Percentiles rank a stretch among this genome's conserved stretches.
Evolutionary conservation across 2,113 vertebrate species (phyloP).

Genomic region (Mus spicilegus): DNA sequence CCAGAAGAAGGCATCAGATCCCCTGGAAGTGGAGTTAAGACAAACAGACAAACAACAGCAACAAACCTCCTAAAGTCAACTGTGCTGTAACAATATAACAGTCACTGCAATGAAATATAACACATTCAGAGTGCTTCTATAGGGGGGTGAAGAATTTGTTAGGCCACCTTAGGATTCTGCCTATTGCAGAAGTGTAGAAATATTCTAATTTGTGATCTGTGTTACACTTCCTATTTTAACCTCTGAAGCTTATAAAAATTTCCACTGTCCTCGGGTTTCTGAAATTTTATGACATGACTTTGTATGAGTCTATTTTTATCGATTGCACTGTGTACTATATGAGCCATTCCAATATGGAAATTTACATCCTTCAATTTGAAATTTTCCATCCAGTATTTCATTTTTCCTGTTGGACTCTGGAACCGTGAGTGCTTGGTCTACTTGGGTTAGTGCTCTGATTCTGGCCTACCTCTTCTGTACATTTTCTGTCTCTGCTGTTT

Average conservation of each 20-base stretch:
- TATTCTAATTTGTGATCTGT: slow-evolving; percentile 34
- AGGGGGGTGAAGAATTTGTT: not conserved
- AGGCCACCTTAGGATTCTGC: not conserved
- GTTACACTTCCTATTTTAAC: slow-evolving; percentile 8
- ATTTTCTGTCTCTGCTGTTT: not conserved
- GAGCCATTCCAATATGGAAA: slow-evolving; percentile 5
- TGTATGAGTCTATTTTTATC: slow-evolving; percentile 29
- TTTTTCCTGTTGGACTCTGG: slow-evolving; percentile 33
- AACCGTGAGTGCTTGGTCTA: not conserved
- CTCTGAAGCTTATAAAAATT: slow-evolving; percentile 25
- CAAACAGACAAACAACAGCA: not conserved
- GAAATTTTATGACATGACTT: slow-evolving; percentile 33
- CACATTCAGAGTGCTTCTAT: not conserved
- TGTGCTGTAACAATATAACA: not conserved
- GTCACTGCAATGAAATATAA: not conserved
- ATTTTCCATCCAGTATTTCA: slow-evolving; percentile 37
- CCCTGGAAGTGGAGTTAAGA: no score
- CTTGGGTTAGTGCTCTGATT: not conserved
- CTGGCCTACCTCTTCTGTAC: no score
- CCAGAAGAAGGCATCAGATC: no score
- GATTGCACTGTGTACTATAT: not conserved
- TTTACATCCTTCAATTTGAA: slow-evolving; percentile 27
- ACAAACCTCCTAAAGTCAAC: not conserved
- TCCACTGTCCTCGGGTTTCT: slow-evolving; percentile 36
- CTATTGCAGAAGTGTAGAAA: not conserved